Evolutionary conservation across 64 coral and sea anemone species (phyloP), one percentile per base, ranked within the genome.

Genomic region (Dendronephthya gigantea): DNA sequence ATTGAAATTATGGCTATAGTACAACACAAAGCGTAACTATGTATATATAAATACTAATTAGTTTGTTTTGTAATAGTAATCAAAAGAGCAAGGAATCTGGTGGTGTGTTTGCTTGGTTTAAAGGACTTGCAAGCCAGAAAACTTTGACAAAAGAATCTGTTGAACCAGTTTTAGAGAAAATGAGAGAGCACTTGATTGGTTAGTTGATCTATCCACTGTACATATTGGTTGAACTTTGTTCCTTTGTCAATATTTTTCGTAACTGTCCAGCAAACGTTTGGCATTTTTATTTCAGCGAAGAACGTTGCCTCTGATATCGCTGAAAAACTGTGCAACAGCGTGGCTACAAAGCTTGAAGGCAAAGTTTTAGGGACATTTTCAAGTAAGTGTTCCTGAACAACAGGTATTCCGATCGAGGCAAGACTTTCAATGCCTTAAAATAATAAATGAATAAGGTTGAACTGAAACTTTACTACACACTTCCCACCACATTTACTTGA

Each of bases 141-240:
- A 98, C 90, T 1, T 88, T 98, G n/a, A 90, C 95, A 31, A 85
- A 62, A 40, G 92, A 91, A 13, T 86, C 93, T 49, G 91, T 98
- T 82, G 85, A 69, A 28, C 95, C 95, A 29, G 92, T 98, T 2
- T 49, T 98, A 56, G 95, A 98, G 19, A 98, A 98, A 69, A 93
- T 98, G 95, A 93, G 90, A 41, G 95, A 98, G 11, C 95, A 98
- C 83, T 87, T 98, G 23, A 91, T 93, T 74, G 90, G 95, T 98
- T 66, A 90, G 87, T 76, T 7, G 9, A 76, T 4, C 17, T 76
- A 5, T 19, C 36, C 29, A 79, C 68, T 25, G 68, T 19, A 11
- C 11, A 74, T 74, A 74, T n/a, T n/a, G n/a, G n/a, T n/a, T n/a
- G n/a, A n/a, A n/a, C n/a, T n/a, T n/a, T n/a, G n/a, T n/a, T n/a